A percentile compares a stretch with the other conserved stretches of the same genome.
phyloP scores from a whole-genome alignment of 2,797 vertebrate species.

The Pangasius larnaudii region DNA sequence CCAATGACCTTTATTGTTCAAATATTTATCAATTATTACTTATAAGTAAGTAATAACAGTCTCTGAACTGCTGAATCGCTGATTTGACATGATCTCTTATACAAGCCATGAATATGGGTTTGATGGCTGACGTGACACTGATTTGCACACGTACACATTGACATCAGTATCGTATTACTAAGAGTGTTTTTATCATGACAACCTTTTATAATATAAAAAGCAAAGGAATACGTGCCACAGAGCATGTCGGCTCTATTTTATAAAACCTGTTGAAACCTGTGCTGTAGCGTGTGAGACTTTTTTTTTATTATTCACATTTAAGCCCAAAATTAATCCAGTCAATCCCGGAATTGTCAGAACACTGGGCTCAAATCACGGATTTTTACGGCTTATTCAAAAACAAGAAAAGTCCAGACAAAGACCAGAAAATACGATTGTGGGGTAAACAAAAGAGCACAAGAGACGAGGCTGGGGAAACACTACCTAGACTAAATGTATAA shows the following conservation, averaged over 20 bases:
- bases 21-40: background rate
- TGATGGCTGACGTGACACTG: no score
- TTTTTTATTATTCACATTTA: background rate
- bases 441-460: background rate
- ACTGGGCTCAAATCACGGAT: background rate
- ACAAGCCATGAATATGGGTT: background rate
- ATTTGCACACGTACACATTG: no score
- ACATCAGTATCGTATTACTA: no score
- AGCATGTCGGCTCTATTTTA: background rate
- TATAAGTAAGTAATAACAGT: background rate
- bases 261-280: background rate
- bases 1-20: no score
- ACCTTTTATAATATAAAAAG: background rate
- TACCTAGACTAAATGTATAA: background rate
- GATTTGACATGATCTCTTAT: background rate
- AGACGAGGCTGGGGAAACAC: background rate
- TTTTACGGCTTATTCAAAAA: background rate
- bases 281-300: background rate
- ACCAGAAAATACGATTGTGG: background rate
- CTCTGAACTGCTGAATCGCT: background rate
- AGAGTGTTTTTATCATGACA: background rate
- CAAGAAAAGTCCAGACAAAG: background rate
- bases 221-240: background rate
- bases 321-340: background rate
- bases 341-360: background rate